These are phyloP conservation scores for Dromius quadrimaculatus DNA, from an alignment of 2,888 invertebrate genomes.

Conservation along the genomic window DNA sequence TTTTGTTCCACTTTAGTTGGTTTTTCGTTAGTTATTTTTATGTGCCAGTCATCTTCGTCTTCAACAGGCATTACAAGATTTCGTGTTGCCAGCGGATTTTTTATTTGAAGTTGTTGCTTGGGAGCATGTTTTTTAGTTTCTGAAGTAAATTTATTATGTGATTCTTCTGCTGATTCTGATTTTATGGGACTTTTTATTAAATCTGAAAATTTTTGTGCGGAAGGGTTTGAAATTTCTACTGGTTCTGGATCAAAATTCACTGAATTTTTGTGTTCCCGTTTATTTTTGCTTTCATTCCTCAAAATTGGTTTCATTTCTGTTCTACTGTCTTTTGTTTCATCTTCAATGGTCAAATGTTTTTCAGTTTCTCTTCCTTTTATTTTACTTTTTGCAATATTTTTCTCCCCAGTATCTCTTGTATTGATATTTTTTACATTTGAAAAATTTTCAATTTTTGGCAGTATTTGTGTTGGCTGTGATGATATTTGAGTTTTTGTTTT, in stretches of 20 bases:
- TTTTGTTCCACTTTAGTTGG: constrained; percentile 15
- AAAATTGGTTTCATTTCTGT: background rate
- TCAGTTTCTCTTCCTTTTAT: background rate
- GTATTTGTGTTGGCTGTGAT: background rate
- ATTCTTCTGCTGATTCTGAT: background rate
- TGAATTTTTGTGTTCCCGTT: background rate
- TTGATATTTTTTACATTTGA: background rate
- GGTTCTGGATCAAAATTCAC: background rate
- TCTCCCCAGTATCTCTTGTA: background rate
- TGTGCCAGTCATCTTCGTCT: constrained; percentile 19
- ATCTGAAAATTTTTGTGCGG: background rate
- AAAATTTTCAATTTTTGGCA: background rate
- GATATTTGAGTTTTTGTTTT: background rate
- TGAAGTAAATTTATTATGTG: background rate
- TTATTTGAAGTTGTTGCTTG: constrained; percentile 6
- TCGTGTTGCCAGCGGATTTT: constrained; percentile 25
- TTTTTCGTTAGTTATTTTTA: constrained; percentile 27
- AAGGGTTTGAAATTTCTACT: background rate
- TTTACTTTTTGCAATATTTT: background rate
- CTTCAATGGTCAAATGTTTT: background rate
- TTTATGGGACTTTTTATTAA: constrained; percentile 3
- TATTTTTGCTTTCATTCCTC: background rate
- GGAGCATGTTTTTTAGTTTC: constrained; percentile 9
- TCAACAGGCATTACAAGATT: constrained; percentile 9
- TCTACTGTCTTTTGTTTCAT: background rate